Base-by-base conservation (phyloP, 2,888 invertebrate species). In the Stenoptilia bipunctidactyla region DNA sequence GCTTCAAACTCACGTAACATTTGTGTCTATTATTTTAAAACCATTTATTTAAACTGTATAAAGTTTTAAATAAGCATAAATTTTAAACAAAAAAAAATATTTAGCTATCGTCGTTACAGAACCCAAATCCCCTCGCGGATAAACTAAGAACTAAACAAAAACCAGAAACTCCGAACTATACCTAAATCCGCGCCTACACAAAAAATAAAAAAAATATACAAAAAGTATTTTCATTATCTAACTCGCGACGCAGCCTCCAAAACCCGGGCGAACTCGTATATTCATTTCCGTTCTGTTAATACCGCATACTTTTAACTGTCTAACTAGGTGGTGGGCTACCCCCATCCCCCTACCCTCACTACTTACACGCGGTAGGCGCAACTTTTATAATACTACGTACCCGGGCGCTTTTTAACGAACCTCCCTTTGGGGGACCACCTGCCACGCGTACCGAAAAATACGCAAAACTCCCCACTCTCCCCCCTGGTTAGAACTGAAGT, bases 261-360 rank as follows among this genome's bases (percentile, higher is more conserved):
- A 77, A 76, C 59, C 67, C 62, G 67, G 67, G n/a, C 69, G 70
- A 72, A 74, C 77, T 69, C 79, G 76, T 82, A 79, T 77, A 83
- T 83, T 83, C 82, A 82, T 83, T 83, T 83, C 82, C 82, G 82
- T 80, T 76, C 69, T 68, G 82, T 83, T 83, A 82, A 83, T 83
- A 80, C 82, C 82, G 82, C 82, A 83, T 83, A 83, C 82, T 82
- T 83, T 83, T 83, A 82, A 82, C 82, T 82, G 82, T 80, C 82
- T 83, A 83, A 83, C 82, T 83, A 82, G 80, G 80, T 72, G 69
- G 68, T 58, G 53, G 58, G 48, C 51, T 56, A 54, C 51, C 45
- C 55, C 61, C 56, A 43, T 39, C 42, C 69, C 56, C 70, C 58
- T 55, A 54, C 73, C 71, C 51, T 48, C 68, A 82, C 82, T 83